These are phyloP conservation scores for Bagarius yarrelli DNA, from an alignment of 2,113 vertebrate genomes.

Conservation along the genomic window DNA sequence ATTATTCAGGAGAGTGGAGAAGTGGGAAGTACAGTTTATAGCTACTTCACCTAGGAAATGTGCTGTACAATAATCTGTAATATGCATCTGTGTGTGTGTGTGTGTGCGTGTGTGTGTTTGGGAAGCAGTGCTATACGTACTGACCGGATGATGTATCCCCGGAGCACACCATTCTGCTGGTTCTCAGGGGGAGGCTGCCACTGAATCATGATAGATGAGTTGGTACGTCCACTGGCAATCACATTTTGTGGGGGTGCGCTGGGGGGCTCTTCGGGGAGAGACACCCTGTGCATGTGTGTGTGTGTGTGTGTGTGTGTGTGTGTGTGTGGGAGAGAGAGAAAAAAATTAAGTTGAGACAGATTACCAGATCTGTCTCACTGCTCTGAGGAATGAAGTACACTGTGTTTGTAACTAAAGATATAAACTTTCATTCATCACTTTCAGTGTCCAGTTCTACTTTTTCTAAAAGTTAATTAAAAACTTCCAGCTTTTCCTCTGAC, in stretches of 20 bases:
- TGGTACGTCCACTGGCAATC: slow-evolving; percentile 92
- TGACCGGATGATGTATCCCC: slow-evolving; percentile 89
- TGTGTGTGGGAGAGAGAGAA: not conserved
- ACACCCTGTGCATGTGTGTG: slow-evolving; percentile 70
- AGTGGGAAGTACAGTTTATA: not conserved
- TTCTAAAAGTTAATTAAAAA: no score
- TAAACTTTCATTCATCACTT: no score
- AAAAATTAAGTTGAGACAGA: not conserved
- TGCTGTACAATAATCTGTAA: not conserved
- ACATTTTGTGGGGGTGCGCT: slow-evolving; percentile 91
- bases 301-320: no score
- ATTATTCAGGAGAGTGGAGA: not conserved
- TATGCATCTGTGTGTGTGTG: not conserved
- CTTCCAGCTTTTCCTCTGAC: no score
- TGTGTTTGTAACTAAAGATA: no score
- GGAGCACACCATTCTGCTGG: slow-evolving; percentile 92
- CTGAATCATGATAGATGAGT: slow-evolving; percentile 98
- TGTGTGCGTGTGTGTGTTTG: not conserved
- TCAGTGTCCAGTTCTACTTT: no score
- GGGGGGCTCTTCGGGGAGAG: slow-evolving; percentile 92
- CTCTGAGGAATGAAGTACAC: not conserved
- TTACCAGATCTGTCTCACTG: not conserved
- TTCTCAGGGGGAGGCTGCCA: slow-evolving; percentile 94
- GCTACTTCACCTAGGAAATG: not conserved
- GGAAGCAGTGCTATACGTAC: not conserved